A percentile compares a stretch with the other conserved stretches of the same genome.
Conservation (phyloP, 1,140 invertebrate genomes). For the Ptiloglossa arizonensis region DNA sequence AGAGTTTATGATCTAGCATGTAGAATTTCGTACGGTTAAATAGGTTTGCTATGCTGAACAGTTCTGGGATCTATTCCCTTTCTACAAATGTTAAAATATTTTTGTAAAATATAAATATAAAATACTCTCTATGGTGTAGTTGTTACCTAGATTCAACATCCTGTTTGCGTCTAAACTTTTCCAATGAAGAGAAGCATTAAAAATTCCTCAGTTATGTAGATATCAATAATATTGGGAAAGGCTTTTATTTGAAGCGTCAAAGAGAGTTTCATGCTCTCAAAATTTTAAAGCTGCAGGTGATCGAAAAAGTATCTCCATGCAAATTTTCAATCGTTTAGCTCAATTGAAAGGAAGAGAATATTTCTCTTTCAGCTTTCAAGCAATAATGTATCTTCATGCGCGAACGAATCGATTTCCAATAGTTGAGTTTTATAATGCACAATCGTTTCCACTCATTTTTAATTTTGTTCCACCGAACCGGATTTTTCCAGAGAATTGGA, state of each 20-base stretch:
- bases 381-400: not conserved
- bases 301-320: not conserved
- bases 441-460: not conserved
- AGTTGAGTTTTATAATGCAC: not conserved
- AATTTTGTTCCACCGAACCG: not conserved
- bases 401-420: constrained; percentile 18
- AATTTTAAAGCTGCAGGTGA: not conserved
- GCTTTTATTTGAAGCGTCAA: not conserved
- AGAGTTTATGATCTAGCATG: too few species aligned
- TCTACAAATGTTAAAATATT: too few species aligned
- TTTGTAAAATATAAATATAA: too few species aligned
- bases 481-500: not conserved
- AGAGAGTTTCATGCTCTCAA: not conserved
- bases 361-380: not conserved
- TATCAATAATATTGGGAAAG: not conserved
- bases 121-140: too few species aligned
- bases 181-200: not conserved
- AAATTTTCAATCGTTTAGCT: not conserved
- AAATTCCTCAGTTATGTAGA: not conserved
- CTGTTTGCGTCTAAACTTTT: too few species aligned
- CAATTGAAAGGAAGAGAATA: not conserved
- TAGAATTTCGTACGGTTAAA: too few species aligned
- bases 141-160: too few species aligned
- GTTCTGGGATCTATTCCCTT: too few species aligned
- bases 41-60: too few species aligned